Evolutionary conservation across 2,797 vertebrate species (phyloP).

Genomic region (Chaetodon trifasciatus): DNA sequence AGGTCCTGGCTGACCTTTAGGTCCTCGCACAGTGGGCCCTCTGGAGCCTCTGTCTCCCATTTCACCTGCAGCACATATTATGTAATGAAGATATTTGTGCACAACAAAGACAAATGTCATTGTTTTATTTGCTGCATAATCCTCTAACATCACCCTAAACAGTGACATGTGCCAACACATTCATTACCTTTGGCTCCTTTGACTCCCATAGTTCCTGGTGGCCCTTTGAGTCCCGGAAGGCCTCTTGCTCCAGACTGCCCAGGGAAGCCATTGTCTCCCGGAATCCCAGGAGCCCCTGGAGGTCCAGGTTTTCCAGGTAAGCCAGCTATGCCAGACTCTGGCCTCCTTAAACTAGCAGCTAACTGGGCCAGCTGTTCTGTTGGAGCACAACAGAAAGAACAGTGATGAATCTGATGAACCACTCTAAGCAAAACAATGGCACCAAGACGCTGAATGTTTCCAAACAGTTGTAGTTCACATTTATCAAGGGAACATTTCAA

Average conservation of each 20-base stretch:
- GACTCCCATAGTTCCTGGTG: conserved; percentile 88
- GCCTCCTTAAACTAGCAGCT: conserved; percentile 95
- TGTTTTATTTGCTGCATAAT: background rate
- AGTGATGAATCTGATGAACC: conserved; percentile 13
- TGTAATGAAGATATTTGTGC: background rate
- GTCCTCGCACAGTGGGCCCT: conserved; percentile 91
- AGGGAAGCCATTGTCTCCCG: conserved; percentile 95
- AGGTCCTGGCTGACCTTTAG: conserved; percentile 92
- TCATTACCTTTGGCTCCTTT: conserved; percentile 94
- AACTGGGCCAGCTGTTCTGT: conserved; percentile 96
- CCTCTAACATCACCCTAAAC: background rate
- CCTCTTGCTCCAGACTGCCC: conserved; percentile 94
- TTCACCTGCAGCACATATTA: conserved; percentile 87
- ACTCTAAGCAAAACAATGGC: background rate
- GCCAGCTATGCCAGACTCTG: conserved; percentile 92
- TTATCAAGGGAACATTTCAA: conserved; percentile 22
- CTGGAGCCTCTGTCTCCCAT: conserved; percentile 93
- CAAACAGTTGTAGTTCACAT: conserved; percentile 16
- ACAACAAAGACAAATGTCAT: background rate
- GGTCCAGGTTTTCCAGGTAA: conserved; percentile 94
- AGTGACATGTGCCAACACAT: background rate
- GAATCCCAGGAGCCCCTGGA: conserved; percentile 89
- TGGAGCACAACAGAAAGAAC: conserved; percentile 50
- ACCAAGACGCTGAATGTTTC: background rate
- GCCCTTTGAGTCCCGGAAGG: conserved; percentile 96